Evolutionary conservation across 2,797 vertebrate genomes (phyloP).

Genomic region (Avahi laniger): DNA sequence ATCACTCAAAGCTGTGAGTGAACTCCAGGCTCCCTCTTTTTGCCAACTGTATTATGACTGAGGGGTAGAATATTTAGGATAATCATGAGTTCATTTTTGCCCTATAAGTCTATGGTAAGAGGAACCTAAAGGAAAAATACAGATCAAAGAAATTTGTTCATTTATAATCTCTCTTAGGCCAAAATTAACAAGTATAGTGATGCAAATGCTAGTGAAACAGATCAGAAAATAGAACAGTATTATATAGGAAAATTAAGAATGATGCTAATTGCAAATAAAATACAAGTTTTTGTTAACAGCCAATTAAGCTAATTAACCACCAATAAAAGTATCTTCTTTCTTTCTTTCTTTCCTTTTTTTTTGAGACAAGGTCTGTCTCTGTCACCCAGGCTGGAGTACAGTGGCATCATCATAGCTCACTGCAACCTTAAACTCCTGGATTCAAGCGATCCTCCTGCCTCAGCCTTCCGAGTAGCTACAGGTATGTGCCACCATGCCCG

Average conservation of each 20-base stretch:
- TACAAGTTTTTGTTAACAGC: not conserved
- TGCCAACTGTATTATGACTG: not conserved
- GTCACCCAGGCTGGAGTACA: no score
- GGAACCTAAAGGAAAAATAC: slow-evolving; percentile 25
- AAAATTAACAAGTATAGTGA: not conserved
- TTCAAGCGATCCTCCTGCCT: no score
- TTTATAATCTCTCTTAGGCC: not conserved
- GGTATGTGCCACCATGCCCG: no score
- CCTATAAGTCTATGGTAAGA: not conserved
- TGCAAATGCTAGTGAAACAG: not conserved
- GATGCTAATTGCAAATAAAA: slow-evolving; percentile 20
- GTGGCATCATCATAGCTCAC: no score
- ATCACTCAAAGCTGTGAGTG: not conserved
- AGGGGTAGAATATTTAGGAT: not conserved
- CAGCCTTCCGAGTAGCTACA: no score
- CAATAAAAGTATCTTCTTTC: not conserved
- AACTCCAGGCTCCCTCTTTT: slow-evolving; percentile 14
- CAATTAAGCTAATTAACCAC: not conserved
- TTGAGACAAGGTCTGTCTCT: no score
- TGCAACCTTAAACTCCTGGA: no score
- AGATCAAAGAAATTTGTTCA: not conserved
- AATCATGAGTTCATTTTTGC: slow-evolving; percentile 5
- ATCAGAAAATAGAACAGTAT: not conserved
- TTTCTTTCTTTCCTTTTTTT: no score
- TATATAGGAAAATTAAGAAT: not conserved